Evolutionary conservation across 2,888 invertebrate species (phyloP).

Genomic region (Xestia sexstrigata): DNA sequence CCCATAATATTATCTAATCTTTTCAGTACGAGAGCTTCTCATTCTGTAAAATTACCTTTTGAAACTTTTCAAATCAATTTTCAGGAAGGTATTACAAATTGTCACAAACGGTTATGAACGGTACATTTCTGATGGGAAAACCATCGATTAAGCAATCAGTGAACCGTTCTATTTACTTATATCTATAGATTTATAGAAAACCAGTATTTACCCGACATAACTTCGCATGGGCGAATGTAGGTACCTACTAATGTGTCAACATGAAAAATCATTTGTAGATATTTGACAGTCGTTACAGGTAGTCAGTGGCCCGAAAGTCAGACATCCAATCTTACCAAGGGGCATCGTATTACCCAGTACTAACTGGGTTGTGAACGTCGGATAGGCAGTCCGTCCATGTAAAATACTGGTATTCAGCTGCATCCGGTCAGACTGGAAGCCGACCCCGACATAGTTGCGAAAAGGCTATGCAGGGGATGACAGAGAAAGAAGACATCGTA

Average conservation of each 20-base stretch:
- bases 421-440: not conserved
- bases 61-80: slow-evolving; percentile 27
- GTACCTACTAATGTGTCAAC: not conserved
- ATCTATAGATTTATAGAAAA: not conserved
- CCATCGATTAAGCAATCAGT: slow-evolving; percentile 39
- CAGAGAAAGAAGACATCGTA: not conserved
- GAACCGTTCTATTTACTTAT: slow-evolving; percentile 4
- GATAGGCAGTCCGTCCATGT: not conserved
- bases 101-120: slow-evolving; percentile 17
- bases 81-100: slow-evolving; percentile 28
- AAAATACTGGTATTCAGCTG: not conserved
- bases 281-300: too few species aligned
- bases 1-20: not conserved
- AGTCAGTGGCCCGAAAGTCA: too few species aligned
- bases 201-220: not conserved
- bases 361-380: not conserved
- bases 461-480: not conserved
- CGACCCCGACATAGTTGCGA: not conserved
- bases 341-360: not conserved
- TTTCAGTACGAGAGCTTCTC: not conserved
- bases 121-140: slow-evolving; percentile 33
- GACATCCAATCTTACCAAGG: too few species aligned
- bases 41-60: not conserved
- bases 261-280: too few species aligned
- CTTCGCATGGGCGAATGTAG: not conserved